These are phyloP conservation scores for Megalops cyprinoides DNA, from an alignment of 2,797 vertebrate genomes.

Conservation along the genomic window DNA sequence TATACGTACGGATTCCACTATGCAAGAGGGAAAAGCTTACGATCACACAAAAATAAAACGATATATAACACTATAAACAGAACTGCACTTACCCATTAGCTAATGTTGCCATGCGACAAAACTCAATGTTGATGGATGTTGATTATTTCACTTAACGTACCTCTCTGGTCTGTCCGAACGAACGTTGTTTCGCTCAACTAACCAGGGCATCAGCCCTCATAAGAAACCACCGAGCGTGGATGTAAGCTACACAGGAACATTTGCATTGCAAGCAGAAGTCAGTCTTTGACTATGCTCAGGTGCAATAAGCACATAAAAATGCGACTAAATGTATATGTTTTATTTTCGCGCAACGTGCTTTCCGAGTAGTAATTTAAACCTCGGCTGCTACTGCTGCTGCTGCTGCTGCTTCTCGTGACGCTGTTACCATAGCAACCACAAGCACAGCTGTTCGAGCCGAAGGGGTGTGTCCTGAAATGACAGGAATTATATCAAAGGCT, in stretches of 20 bases:
- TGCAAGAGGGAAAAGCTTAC: not conserved
- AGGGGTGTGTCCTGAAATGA: constrained; percentile 12
- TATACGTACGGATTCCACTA: not conserved
- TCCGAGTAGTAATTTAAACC: not conserved
- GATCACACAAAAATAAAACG: too few relatives aligned
- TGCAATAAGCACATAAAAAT: not conserved
- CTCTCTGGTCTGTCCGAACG: not conserved
- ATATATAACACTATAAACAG: too few relatives aligned
- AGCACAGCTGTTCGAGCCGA: not conserved
- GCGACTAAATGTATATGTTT: not conserved
- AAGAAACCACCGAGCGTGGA: not conserved
- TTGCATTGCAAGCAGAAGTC: not conserved
- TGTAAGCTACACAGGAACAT: not conserved
- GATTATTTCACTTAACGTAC: not conserved
- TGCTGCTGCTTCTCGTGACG: not conserved
- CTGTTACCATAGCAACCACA: constrained; percentile 11
- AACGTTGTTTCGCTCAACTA: not conserved
- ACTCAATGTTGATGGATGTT: too few relatives aligned
- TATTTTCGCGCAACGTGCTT: not conserved
- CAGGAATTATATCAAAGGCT: not conserved
- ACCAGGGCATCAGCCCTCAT: not conserved
- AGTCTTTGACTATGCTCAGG: not conserved
- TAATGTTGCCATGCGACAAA: not conserved
- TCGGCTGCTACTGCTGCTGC: not conserved
- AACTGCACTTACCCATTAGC: not conserved